Evolutionary conservation across 2,888 invertebrate species (phyloP).

Genomic region (Loripinus fragilis): DNA sequence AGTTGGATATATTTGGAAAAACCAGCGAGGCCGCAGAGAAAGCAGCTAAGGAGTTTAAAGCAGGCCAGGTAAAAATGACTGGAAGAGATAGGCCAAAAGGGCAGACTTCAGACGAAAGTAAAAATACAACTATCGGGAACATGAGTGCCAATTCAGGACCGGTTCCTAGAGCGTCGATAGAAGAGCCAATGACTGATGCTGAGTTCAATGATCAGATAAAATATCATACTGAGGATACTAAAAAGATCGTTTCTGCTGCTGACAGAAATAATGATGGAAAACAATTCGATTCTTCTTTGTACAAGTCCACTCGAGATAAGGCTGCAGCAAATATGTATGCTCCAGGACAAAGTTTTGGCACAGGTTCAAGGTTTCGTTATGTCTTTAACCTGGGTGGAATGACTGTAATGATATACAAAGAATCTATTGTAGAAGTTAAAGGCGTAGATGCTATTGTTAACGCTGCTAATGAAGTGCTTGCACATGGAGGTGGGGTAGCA

Average conservation of each 20-base stretch:
- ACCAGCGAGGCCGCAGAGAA: background rate
- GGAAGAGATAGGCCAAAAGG: background rate
- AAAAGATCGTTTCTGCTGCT: background rate
- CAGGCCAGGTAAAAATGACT: background rate
- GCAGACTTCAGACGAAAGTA: background rate
- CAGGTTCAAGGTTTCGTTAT: constrained; percentile 36
- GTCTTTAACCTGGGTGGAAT: constrained; percentile 25
- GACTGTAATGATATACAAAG: constrained; percentile 41
- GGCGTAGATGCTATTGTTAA: constrained; percentile 68
- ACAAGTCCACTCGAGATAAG: background rate
- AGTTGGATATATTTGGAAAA: constrained; percentile 13
- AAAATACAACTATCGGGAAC: background rate
- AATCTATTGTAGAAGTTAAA: constrained; percentile 46
- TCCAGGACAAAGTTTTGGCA: constrained; percentile 23
- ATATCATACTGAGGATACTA: no score
- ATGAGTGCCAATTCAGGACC: background rate
- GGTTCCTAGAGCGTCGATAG: background rate
- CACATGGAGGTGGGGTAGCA: constrained; percentile 68
- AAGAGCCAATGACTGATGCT: no score
- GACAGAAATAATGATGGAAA: background rate
- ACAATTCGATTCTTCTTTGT: background rate
- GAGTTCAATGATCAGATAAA: no score
- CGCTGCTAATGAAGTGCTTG: constrained; percentile 68
- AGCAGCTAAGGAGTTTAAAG: background rate
- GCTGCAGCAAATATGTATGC: background rate